A percentile compares a stretch with the other conserved stretches of the same genome.
Evolutionary conservation across 1,140 invertebrate genomes (phyloP).

Genomic region (Orussus abietinus): DNA sequence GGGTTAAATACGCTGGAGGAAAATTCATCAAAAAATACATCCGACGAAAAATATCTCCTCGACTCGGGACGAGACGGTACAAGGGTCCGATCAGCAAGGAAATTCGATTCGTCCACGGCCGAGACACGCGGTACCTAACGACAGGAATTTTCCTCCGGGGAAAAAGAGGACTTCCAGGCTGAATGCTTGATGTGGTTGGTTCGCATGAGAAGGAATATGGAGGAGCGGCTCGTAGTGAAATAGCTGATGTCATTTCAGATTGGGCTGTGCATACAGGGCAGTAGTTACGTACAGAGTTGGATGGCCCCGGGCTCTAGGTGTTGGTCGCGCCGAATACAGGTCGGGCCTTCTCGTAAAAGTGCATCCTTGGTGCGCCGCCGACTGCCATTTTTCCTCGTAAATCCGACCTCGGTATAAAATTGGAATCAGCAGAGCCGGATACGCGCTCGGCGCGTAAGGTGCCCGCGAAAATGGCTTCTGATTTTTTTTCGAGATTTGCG

Average conservation of each 20-base stretch:
- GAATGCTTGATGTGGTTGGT: too few relatives aligned
- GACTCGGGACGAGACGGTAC: not conserved
- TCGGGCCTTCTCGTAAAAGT: slow-evolving; percentile 1
- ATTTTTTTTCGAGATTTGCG: not conserved
- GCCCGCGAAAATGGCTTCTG: too few relatives aligned
- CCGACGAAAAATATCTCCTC: too few relatives aligned
- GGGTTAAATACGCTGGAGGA: too few relatives aligned
- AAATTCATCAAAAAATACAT: too few relatives aligned
- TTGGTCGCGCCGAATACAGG: not conserved
- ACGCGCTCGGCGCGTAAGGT: too few relatives aligned
- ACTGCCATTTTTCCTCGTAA: not conserved
- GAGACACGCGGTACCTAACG: slow-evolving; percentile 17
- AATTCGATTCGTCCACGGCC: slow-evolving; percentile 20
- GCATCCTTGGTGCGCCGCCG: not conserved
- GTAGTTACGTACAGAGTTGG: slow-evolving; percentile 1
- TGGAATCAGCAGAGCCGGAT: not conserved
- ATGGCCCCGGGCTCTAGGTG: not conserved
- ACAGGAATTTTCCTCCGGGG: too few relatives aligned
- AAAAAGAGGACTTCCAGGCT: too few relatives aligned
- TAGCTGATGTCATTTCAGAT: slow-evolving; percentile 22
- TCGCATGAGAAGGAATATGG: slow-evolving; percentile 1
- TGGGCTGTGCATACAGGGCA: slow-evolving; percentile 4
- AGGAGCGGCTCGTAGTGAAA: slow-evolving; percentile 8
- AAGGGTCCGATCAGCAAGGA: slow-evolving; percentile 13
- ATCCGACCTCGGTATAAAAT: not conserved